Base-by-base conservation (phyloP, 2,797 vertebrate genomes). In the Mergus octosetaceus region DNA sequence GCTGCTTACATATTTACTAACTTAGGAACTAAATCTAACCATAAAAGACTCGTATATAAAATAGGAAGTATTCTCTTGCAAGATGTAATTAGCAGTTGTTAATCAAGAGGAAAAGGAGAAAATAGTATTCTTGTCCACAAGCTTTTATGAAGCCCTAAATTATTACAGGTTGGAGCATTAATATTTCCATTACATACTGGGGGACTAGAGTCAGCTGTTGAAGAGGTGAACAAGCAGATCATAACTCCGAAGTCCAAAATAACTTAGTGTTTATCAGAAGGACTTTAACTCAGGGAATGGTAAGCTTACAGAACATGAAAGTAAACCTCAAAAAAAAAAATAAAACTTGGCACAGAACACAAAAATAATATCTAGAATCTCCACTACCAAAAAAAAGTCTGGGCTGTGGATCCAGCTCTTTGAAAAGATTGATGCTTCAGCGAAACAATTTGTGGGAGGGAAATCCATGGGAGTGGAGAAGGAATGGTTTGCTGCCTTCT, bases 91-190 rank as follows among this genome's bases (percentile, higher is more conserved):
- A 96, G 60, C 68, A 81, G 53, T 90, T 74, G 11, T 39, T 87
- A 92, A 81, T 78, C 83, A 94, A 87, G 71, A 90, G 13, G 30
- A 72, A 91, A 93, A 87, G 76, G 22, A 90, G 57, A 89, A 88
- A 91, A 73, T 8, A 38, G 34, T 45, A 41, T 84, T 81, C 43
- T 80, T 87, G 68, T 36, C 53, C 43, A 74, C 20, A 57, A 70
- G 60, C 38, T 82, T 78, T 78, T 86, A 87, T 1, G 1, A 73
- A 94, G 51, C 16, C 57, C 53, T 64, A 3, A 28, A 78, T 54
- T 53, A 65, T 36, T 25, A 66, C 43, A 39, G 10, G 38, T 64
- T 56, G 38, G 27, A 84, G 47, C 20, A 39, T 53, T 53, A 53
- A 53, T 53, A 53, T n/a, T 57, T 38, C 58, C 38, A 38, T 62